Percentiles rank a stretch among this genome's conserved stretches.
phyloP scores from a whole-genome alignment of 2,797 vertebrate genomes.

The Pogonophryne albipinna region DNA sequence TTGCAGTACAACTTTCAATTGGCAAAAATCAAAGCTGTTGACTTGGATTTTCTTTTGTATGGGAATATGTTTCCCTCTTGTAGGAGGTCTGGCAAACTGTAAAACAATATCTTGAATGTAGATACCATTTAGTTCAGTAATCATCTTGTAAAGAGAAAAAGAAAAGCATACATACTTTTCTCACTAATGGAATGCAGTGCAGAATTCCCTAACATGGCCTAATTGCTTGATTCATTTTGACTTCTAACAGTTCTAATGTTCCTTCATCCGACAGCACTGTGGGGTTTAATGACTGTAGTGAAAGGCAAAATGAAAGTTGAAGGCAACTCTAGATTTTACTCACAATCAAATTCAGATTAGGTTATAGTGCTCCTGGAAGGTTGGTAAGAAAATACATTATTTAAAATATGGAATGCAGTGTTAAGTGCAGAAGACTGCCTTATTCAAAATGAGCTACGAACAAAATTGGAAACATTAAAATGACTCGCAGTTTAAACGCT shows the following conservation, averaged over 20 bases:
- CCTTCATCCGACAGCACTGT: neutral
- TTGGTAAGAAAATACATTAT: neutral
- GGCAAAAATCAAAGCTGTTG: no score
- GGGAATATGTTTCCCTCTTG: no score
- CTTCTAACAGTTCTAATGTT: neutral
- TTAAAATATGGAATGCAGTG: neutral
- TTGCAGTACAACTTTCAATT: neutral
- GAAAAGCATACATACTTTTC: neutral
- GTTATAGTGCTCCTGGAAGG: neutral
- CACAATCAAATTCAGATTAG: neutral
- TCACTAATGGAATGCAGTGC: neutral
- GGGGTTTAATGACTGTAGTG: neutral
- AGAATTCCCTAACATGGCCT: neutral
- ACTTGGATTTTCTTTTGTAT: no score
- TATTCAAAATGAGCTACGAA: neutral
- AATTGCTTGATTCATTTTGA: neutral
- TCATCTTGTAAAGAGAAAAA: neutral
- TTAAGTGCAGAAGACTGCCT: neutral
- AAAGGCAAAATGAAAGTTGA: constrained; percentile 3
- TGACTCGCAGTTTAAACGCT: neutral
- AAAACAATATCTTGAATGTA: neutral
- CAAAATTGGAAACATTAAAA: neutral
- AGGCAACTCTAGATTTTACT: neutral
- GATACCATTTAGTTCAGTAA: neutral
- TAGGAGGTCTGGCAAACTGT: neutral